These are phyloP conservation scores for Acronicta aceris DNA, from an alignment of 2,888 invertebrate species.

Conservation along the genomic window DNA sequence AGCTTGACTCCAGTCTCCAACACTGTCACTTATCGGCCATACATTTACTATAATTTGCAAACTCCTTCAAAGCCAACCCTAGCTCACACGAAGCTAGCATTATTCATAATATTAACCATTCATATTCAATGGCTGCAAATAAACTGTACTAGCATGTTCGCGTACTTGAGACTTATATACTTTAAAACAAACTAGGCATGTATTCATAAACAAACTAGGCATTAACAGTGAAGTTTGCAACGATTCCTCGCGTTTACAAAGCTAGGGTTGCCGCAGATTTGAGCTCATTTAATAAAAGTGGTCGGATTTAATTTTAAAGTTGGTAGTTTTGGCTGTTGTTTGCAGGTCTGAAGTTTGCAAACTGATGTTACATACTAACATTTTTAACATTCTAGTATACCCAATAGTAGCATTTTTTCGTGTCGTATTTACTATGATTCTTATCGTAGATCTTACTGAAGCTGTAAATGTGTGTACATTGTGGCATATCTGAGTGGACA, in stretches of 20 bases:
- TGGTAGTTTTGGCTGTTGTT: constrained; percentile 34
- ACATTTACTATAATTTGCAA: constrained; percentile 43
- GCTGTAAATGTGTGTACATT: no score
- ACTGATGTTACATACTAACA: constrained; percentile 14
- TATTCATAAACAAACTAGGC: constrained; percentile 50
- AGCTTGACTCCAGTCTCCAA: constrained; percentile 19
- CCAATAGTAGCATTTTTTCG: no score
- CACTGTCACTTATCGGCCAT: constrained; percentile 45
- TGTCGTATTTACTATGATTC: no score
- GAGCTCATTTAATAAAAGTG: constrained; percentile 33
- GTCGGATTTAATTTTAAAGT: constrained; percentile 45
- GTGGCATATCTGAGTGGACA: no score
- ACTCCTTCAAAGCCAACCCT: constrained; percentile 47
- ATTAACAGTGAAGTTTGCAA: constrained; percentile 42
- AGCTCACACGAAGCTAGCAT: constrained; percentile 27
- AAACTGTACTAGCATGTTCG: constrained; percentile 49
- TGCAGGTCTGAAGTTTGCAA: constrained; percentile 30
- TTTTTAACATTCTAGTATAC: not conserved
- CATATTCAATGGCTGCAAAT: constrained; percentile 56
- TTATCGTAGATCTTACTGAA: no score
- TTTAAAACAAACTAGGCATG: constrained; percentile 57
- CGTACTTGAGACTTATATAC: constrained; percentile 56
- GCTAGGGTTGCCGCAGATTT: constrained; percentile 46
- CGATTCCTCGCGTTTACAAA: constrained; percentile 41
- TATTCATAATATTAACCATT: constrained; percentile 53